Base-by-base conservation (phyloP, 30 jellyfish, hydroid and myxozoan genomes). In the Chironex yamaguchii region DNA sequence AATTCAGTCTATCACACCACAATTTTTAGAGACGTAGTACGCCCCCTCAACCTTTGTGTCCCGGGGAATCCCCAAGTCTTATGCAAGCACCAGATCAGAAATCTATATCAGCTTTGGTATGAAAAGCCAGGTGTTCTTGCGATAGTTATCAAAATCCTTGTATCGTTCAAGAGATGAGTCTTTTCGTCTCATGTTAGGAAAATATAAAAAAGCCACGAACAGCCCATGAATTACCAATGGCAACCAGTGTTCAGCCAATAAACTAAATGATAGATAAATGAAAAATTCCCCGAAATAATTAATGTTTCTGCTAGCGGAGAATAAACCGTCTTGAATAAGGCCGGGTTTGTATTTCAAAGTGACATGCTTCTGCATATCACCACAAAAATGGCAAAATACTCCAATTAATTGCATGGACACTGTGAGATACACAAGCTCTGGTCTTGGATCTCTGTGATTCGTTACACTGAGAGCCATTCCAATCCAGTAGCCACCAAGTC, bases 401-500 rank as follows among this genome's bases (percentile, higher is more conserved):
- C 97, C 97, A 31, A 71, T 3, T 1, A 49, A n/a, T n/a, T 71
- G 80, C 82, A 77, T 62, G 32, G 91, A 72, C 3, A 90, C 34
- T 2, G 95, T 42, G 0, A 54, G 29, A 2, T 84, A 85, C 4
- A 90, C 69, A 0, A 88, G 67, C 36, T 48, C 17, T 64, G 74
- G 66, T 12, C 77, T 32, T 1, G 97, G 97, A 50, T 50, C 74
- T 31, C 34, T 74, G 79, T 62, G 68, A 17, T 80, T 71, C 52
- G 71, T 62, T 3, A 82, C 62, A 23, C 67, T 67, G 2, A 89
- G 20, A 36, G 70, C 72, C 3, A 92, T 91, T 42, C 93, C 51
- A 20, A 81, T 64, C 97, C 97, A 89, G 34, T 89, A 89, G 4
- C 97, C 97, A 70, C 97, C 97, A 0, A 89, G 91, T 23, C 81